Percentiles rank a stretch among this genome's conserved stretches.
Conservation (phyloP, 2,888 invertebrate genomes). For the Branchipolynoe longqiensis region DNA sequence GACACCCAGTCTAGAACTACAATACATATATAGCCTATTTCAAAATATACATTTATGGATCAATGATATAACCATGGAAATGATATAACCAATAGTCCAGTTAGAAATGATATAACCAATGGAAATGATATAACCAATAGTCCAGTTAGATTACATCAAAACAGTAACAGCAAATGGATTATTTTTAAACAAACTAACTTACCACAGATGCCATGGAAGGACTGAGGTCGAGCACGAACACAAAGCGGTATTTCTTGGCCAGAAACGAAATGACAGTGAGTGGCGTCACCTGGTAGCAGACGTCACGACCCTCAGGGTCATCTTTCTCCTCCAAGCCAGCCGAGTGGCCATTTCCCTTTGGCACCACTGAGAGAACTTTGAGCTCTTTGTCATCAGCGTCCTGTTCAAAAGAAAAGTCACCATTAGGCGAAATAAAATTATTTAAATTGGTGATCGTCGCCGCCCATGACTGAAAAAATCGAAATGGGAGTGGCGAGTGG, state of each 20-base stretch:
- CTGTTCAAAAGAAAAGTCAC: constrained; percentile 14
- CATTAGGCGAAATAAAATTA: too few species aligned
- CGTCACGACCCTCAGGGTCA: neutral
- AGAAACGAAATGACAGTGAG: constrained; percentile 85
- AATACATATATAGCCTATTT: too few species aligned
- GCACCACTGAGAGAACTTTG: constrained; percentile 86
- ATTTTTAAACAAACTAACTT: constrained; percentile 74
- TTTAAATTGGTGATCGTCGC: too few species aligned
- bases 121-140: too few species aligned
- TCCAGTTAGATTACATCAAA: too few species aligned
- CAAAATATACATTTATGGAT: too few species aligned
- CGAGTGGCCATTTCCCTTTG: constrained; percentile 72
- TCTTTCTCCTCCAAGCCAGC: constrained; percentile 23
- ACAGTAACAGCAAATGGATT: neutral
- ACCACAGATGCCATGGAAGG: constrained; percentile 89
- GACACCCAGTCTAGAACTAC: too few species aligned
- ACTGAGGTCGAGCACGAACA: constrained; percentile 90
- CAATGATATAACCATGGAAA: too few species aligned
- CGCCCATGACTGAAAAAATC: too few species aligned
- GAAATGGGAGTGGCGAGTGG: too few species aligned
- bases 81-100: too few species aligned
- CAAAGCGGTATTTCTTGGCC: constrained; percentile 87
- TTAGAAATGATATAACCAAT: too few species aligned
- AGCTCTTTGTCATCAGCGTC: constrained; percentile 83
- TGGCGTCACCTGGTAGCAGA: constrained; percentile 70